A percentile compares a stretch with the other conserved stretches of the same genome.
Conservation (phyloP, 2,888 invertebrate genomes). For the Cataglyphis altisquamis region DNA sequence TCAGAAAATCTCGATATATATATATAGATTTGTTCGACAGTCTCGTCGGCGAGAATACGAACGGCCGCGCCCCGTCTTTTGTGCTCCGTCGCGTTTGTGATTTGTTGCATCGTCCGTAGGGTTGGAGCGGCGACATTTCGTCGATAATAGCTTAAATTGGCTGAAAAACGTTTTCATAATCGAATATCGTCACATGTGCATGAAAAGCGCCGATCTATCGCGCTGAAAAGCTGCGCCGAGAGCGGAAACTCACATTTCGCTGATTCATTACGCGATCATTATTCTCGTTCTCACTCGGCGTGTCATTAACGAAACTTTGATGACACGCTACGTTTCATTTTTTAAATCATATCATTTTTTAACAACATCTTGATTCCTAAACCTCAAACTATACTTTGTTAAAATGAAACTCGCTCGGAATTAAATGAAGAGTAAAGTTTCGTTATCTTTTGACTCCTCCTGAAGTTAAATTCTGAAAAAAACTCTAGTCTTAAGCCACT, state of each 20-base stretch:
- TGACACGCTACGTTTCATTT: background rate
- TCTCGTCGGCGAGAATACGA: background rate
- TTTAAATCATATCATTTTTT: background rate
- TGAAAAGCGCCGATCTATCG: background rate
- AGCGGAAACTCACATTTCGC: constrained; percentile 18
- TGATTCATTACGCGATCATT: constrained; percentile 11
- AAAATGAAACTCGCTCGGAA: constrained; percentile 21
- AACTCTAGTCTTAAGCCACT: background rate
- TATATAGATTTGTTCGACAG: constrained; percentile 38
- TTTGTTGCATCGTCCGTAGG: constrained; percentile 19
- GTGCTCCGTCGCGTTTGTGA: constrained; percentile 18
- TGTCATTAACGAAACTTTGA: background rate
- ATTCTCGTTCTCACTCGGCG: background rate
- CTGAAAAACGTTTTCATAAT: constrained; percentile 27
- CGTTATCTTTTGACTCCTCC: background rate
- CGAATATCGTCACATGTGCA: constrained; percentile 1
- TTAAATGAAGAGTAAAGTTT: constrained; percentile 18
- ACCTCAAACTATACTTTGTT: background rate
- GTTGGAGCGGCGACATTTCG: background rate
- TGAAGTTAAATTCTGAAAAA: background rate
- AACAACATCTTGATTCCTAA: background rate
- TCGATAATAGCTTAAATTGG: constrained; percentile 23
- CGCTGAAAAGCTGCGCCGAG: background rate
- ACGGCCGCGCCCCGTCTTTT: constrained; percentile 9
- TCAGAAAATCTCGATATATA: constrained; percentile 22